Evolutionary conservation across 2,888 invertebrate genomes (phyloP), one percentile per base, ranked within the genome.

Genomic region (Polyommatus icarus): DNA sequence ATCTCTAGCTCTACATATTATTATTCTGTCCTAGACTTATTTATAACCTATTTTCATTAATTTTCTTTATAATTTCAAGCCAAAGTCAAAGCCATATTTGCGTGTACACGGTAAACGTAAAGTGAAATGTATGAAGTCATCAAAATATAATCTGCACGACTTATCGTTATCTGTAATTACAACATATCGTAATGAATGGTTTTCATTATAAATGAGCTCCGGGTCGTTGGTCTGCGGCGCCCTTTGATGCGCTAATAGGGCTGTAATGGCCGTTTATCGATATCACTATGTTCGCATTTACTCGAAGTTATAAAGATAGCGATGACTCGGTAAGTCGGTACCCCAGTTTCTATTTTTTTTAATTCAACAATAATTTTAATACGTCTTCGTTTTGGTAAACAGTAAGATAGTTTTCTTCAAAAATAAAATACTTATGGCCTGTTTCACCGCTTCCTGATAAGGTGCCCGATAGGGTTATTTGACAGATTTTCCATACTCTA

Each of bases 121-220:
- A 67, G 12, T 67, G 67, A 29, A 15, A 67, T 29, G 29, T 67
- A 67, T 67, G 67, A 67, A 67, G 67, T 32, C 67, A 67, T 67
- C 67, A 67, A 20, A 61, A 61, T 67, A 29, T 29, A 29, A 67
- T 67, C 67, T 10, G 24, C 29, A 29, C 32, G 67, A 15, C 67
- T 67, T 67, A 67, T 67, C 67, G 54, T 50, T 54, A 54, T 50
- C 40, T 46, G 50, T 76, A 46, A 46, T 76, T 76, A 76, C 75
- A 46, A 50, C 40, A 76, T 76, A 40, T 76, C 36, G 8, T 76
- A 76, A 61, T 61, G 57, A 76, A 76, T 76, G 76, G 75, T 24
- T 75, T 50, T 75, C 75, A 75, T 75, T 75, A 50, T 75, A 75
- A 75, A 73, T 50, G 24, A 29, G 46, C 29, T 29, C 24, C 46